Evolutionary conservation across 2,797 vertebrate genomes (phyloP), one percentile per base, ranked within the genome.

Genomic region (Premnoplex brunnescens): DNA sequence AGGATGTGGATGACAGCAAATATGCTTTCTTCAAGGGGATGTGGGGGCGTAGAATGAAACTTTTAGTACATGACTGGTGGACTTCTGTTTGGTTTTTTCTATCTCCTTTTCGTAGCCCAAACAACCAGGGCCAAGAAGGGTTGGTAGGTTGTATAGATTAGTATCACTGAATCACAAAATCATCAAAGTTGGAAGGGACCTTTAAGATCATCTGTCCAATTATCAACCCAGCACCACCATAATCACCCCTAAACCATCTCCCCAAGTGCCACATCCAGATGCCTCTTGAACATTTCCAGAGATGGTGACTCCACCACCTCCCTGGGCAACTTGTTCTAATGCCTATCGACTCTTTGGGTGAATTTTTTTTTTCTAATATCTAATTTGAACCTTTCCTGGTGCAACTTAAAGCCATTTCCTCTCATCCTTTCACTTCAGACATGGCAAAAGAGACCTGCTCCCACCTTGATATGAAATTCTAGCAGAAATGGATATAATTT

Each of bases 1-100:
- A 89, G 72, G 73, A 62, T 24, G 62, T 37, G 26, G 27, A 89
- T 19, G 54, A 80, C 39, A 88, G 27, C 37, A 94, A 91, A 69
- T 58, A 69, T 1, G 3, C 2, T 5, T 63, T 72, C 34, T 60
- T 85, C 64, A 80, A 51, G 24, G 24, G 6, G 2, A 78, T 32
- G 3, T 26, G 32, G 10, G 28, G 27, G 12, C 18, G 22, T 2
- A 67, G 58, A 80, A 89, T 51, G 2, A 9, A 81, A 83, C 3
- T 64, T 75, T 32, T 39, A 52, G 48, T 6, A 52, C 7, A 12
- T 5, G 17, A 81, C 27, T 46, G n/a, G 10, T 12, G 14, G 28
- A 24, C 16, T 82, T 76, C 32, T 63, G 17, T 82, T 96, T 71
- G 41, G 34, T 24, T 21, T 44, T 73, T 91, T 79, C 34, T 30